Evolutionary conservation across 2,797 vertebrate genomes (phyloP).

Genomic region (Limnodromus scolopaceus): DNA sequence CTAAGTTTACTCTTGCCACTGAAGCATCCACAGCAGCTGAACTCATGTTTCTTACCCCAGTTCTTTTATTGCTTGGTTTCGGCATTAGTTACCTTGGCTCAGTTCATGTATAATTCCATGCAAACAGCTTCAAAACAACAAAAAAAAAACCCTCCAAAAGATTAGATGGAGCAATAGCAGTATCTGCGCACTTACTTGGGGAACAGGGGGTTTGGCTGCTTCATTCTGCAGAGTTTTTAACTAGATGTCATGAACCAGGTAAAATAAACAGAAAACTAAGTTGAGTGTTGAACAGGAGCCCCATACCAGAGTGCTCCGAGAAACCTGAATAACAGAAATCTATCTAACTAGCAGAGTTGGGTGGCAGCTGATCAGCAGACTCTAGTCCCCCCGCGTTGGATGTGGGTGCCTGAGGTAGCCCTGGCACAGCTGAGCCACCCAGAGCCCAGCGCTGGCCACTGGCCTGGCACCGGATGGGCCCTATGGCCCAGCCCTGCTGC

Average conservation of each 20-base stretch:
- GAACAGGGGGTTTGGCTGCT: rapidly evolving
- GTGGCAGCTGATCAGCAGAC: not conserved
- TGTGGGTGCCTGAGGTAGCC: rapidly evolving
- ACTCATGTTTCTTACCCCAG: rapidly evolving
- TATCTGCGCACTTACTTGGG: rapidly evolving
- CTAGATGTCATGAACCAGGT: not conserved
- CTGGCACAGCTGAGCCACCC: rapidly evolving
- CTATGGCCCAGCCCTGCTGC: rapidly evolving
- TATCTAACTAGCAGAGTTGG: too few relatives aligned
- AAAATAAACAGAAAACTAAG: not conserved
- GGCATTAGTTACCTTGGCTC: rapidly evolving
- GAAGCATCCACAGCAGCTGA: rapidly evolving
- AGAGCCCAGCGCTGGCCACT: not conserved
- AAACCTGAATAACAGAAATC: not conserved
- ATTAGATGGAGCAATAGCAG: not conserved
- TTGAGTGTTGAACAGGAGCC: not conserved
- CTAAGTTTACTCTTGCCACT: rapidly evolving
- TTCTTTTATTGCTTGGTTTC: rapidly evolving
- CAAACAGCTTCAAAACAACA: not conserved
- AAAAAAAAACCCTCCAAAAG: rapidly evolving
- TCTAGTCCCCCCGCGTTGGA: rapidly evolving
- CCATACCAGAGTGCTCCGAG: not conserved
- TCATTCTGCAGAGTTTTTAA: not conserved
- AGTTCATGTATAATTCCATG: rapidly evolving
- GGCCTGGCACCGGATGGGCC: rapidly evolving